Percentiles rank a stretch among this genome's conserved stretches.
phyloP scores from a whole-genome alignment of 1,140 invertebrate species.

The Nilaparvata lugens region DNA sequence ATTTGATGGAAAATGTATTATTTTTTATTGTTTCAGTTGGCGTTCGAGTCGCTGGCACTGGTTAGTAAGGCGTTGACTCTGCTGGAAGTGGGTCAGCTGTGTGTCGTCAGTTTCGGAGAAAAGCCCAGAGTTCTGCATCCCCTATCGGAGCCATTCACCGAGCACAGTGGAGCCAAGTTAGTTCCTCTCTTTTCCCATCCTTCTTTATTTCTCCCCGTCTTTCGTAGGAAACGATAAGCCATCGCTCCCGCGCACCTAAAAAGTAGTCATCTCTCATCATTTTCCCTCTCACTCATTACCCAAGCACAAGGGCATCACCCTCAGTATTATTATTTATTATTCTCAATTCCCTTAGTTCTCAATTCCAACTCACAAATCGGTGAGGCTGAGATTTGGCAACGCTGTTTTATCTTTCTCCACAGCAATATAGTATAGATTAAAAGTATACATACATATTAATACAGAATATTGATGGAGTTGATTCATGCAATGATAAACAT shows the following conservation, averaged over 20 bases:
- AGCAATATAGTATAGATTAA: no score
- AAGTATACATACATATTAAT: no score
- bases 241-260: neutral
- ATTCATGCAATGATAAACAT: no score
- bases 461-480: no score
- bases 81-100: conserved; percentile 84
- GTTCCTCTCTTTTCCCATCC: no score
- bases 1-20: neutral
- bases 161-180: conserved; percentile 64
- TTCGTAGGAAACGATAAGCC: neutral
- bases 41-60: conserved; percentile 88
- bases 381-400: no score
- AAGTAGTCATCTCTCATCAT: neutral
- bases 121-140: conserved; percentile 71
- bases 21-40: conserved; percentile 45
- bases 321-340: no score
- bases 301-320: no score
- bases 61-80: conserved; percentile 86
- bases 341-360: no score
- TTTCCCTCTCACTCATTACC: no score
- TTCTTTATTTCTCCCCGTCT: neutral
- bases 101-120: conserved; percentile 90
- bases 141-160: conserved; percentile 75
- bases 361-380: no score
- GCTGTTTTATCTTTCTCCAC: no score